These are phyloP conservation scores for Erinaceus europaeus DNA, from an alignment of 2,113 vertebrate species.

Conservation along the genomic window DNA sequence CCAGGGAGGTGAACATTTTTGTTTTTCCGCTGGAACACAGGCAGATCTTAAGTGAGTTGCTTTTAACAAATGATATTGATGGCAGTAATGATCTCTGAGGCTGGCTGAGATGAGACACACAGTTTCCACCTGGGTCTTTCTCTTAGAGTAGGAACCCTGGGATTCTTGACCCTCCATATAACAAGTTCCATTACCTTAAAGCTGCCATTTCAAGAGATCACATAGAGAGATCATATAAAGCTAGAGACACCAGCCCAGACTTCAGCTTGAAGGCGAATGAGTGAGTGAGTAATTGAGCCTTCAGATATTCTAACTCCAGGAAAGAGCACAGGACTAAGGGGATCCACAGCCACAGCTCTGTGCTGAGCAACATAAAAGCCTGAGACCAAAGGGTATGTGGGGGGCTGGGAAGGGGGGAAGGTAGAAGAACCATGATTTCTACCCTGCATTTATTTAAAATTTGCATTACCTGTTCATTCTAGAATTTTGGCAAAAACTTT, in stretches of 20 bases:
- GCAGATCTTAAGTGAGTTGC: not conserved
- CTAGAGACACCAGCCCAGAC: too few species aligned
- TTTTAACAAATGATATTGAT: not conserved
- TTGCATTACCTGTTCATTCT: not conserved
- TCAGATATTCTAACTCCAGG: not conserved
- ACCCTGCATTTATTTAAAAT: not conserved
- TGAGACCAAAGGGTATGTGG: too few species aligned
- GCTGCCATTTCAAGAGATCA: not conserved
- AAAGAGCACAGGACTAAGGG: fast-evolving
- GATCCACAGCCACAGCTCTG: not conserved
- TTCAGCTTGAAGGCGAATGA: too few species aligned
- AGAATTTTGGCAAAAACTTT: not conserved
- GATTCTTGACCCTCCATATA: not conserved
- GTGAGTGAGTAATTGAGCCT: not conserved
- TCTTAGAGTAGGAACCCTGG: not conserved
- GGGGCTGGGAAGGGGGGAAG: too few species aligned
- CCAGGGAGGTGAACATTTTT: not conserved
- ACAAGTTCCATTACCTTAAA: not conserved
- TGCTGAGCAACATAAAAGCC: not conserved
- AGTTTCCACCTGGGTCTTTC: not conserved
- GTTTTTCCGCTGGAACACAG: not conserved
- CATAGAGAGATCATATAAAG: not conserved
- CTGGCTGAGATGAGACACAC: not conserved
- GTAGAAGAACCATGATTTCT: too few species aligned
- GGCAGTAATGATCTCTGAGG: not conserved